Evolutionary conservation across 2,888 invertebrate species (phyloP).

Genomic region (Leptarthrus brevirostris): DNA sequence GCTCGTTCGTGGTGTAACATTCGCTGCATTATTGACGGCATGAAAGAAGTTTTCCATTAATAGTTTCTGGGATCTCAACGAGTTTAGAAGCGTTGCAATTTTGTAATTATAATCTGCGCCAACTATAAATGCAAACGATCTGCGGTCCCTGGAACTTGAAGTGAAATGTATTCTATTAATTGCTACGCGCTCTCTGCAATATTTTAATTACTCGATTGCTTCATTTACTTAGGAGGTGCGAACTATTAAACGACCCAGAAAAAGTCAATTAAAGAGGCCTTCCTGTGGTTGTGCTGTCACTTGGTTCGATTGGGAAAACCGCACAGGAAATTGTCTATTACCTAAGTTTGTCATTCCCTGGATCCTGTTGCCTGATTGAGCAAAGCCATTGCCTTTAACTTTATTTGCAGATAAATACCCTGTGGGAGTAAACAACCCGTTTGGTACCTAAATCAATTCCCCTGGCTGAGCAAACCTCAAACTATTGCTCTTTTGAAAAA

Average conservation of each 20-base stretch:
- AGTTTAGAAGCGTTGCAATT: neutral
- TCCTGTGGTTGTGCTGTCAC: no score
- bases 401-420: slow-evolving; percentile 19
- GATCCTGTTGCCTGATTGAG: slow-evolving; percentile 27
- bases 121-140: no score
- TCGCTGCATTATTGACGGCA: slow-evolving; percentile 26
- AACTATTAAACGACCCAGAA: neutral
- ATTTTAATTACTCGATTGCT: no score
- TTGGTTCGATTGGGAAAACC: no score
- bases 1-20: slow-evolving; percentile 25
- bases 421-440: slow-evolving; percentile 38
- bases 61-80: neutral
- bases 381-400: slow-evolving; percentile 36
- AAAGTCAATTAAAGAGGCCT: neutral
- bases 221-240: no score
- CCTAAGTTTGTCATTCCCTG: neutral
- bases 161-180: no score
- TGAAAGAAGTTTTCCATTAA: slow-evolving; percentile 13
- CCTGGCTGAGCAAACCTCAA: slow-evolving; percentile 15
- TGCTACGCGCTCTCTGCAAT: no score
- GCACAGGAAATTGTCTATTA: neutral
- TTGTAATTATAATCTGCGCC: neutral
- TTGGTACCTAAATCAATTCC: slow-evolving; percentile 36
- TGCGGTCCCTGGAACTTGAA: no score
- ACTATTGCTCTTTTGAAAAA: slow-evolving; percentile 18